phyloP scores from a whole-genome alignment of 2,888 invertebrate genomes.

The Diplazon laetatorius region DNA sequence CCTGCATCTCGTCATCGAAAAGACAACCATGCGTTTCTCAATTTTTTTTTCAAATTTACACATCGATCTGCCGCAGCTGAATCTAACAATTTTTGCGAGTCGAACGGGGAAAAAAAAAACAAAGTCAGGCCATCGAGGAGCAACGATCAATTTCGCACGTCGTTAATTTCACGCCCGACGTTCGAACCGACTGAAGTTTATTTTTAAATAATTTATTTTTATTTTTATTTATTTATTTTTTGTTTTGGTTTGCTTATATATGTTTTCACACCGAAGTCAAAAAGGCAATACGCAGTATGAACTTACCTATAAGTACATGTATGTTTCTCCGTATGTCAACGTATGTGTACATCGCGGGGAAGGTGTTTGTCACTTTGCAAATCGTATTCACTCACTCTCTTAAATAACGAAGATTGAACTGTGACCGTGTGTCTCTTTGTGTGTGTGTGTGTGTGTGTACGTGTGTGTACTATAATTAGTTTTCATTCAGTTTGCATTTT shows the following conservation, averaged over 20 bases:
- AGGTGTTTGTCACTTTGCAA: slow-evolving; percentile 58
- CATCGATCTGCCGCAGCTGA: background rate
- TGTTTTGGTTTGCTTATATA: slow-evolving; percentile 69
- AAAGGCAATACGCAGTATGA: slow-evolving; percentile 83
- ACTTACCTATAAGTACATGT: slow-evolving; percentile 80
- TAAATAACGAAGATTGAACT: slow-evolving; percentile 53
- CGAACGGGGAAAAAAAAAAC: slow-evolving; percentile 21
- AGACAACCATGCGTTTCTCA: slow-evolving; percentile 11
- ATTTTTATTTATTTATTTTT: slow-evolving; percentile 26
- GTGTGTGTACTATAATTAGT: slow-evolving; percentile 17
- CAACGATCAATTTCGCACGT: slow-evolving; percentile 57
- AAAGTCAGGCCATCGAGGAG: slow-evolving; percentile 16
- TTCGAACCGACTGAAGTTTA: slow-evolving; percentile 74
- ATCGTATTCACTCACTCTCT: slow-evolving; percentile 46
- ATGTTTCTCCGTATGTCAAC: slow-evolving; percentile 76
- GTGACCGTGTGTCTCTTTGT: slow-evolving; percentile 19
- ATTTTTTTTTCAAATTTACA: slow-evolving; percentile 11
- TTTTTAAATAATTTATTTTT: slow-evolving; percentile 29
- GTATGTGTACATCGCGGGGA: slow-evolving; percentile 73
- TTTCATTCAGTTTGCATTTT: slow-evolving; percentile 40
- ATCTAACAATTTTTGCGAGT: slow-evolving; percentile 46
- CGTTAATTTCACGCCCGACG: slow-evolving; percentile 60
- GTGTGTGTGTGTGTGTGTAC: slow-evolving; percentile 30
- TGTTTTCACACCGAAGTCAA: slow-evolving; percentile 82
- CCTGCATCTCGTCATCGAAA: slow-evolving; percentile 15